These are phyloP conservation scores for Diadema setosum DNA, from an alignment of 35 echinoderm and acorn worm species.

Conservation along the genomic window DNA sequence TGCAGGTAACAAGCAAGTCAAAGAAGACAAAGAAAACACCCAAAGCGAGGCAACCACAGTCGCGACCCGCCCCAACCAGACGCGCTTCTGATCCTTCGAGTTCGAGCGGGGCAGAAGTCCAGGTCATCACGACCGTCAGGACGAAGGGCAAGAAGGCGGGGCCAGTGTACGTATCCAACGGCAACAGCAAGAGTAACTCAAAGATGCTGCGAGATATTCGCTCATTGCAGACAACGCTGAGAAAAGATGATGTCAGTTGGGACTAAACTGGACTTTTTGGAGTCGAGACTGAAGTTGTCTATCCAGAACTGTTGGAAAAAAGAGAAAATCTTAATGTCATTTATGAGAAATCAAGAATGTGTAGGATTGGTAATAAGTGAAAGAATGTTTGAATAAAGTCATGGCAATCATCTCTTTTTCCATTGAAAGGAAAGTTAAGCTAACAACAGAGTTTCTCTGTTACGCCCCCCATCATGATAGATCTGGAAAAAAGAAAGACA, in stretches of 20 bases:
- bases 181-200: not conserved
- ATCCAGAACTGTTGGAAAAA: not conserved
- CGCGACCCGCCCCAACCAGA: not conserved
- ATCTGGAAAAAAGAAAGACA: no score
- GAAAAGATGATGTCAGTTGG: constrained; percentile 90
- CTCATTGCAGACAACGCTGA: constrained; percentile 82
- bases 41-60: not conserved
- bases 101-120: constrained; percentile 45
- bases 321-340: no score
- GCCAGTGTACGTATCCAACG: constrained; percentile 21
- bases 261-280: no score
- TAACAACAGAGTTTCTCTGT: no score
- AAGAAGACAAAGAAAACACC: constrained; percentile 37
- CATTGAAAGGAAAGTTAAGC: no score
- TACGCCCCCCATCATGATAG: no score
- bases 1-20: not conserved
- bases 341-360: no score
- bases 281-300: not conserved
- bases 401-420: no score
- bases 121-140: constrained; percentile 94
- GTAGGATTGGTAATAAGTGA: no score
- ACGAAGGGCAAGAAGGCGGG: constrained; percentile 61
- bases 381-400: no score
- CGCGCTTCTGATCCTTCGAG: constrained; percentile 17
- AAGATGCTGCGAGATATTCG: constrained; percentile 75